Conservation (phyloP, 2,888 invertebrate genomes). For the Homarus gammarus region DNA sequence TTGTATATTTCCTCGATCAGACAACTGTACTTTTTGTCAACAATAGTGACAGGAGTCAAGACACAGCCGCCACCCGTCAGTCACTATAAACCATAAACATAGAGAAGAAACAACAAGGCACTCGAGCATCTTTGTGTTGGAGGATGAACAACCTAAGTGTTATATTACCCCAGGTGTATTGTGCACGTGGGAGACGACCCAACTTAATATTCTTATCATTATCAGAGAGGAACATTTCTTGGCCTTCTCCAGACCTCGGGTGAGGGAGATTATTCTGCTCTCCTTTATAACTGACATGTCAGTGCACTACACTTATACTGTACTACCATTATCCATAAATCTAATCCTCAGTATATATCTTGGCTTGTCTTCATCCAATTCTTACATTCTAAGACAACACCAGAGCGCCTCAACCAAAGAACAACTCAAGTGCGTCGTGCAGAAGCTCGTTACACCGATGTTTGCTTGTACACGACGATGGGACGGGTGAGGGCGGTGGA, state of each 20-base stretch:
- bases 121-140: constrained; percentile 40
- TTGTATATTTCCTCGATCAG: background rate
- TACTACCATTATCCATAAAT: background rate
- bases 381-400: constrained; percentile 20
- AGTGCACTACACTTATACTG: background rate
- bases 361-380: background rate
- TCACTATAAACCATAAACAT: constrained; percentile 34
- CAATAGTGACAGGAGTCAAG: background rate
- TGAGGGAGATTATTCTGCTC: background rate
- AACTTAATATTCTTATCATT: background rate
- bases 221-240: background rate
- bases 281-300: background rate
- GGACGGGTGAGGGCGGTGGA: constrained; percentile 65
- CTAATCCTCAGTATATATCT: background rate
- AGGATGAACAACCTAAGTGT: constrained; percentile 1
- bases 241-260: background rate
- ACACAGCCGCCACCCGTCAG: constrained; percentile 44
- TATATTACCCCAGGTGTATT: background rate
- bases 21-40: background rate
- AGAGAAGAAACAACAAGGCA: constrained; percentile 44
- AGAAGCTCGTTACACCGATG: constrained; percentile 42
- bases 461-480: constrained; percentile 54
- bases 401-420: constrained; percentile 51
- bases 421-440: constrained; percentile 34
- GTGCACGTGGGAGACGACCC: background rate